Base-by-base conservation (phyloP, 2,797 vertebrate species). In the Sparidentex hasta region DNA sequence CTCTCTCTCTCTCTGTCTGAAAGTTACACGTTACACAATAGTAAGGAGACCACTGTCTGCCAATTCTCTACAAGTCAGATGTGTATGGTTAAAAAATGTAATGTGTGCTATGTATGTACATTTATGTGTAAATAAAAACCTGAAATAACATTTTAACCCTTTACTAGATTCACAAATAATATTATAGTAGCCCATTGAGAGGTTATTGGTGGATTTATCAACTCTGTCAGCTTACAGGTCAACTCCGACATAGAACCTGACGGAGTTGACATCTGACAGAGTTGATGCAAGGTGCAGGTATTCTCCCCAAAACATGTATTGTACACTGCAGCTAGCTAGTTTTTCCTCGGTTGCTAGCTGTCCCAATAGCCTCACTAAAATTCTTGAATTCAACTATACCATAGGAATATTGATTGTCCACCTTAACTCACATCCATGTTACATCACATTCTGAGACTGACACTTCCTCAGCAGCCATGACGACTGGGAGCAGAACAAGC, bases 261-360 rank as follows among this genome's bases (percentile, higher is more conserved):
- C n/a, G 27, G 27, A 27, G 27, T 27, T 27, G 27, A 27, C 27
- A 4, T 27, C 43, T 44, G 11, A 44, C 43, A 1, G 11, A 27
- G 27, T 27, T 27, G 27, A 27, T 4, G 41, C 16, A 47, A 25
- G 3, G 17, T n/a, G 16, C 14, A 27, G 29, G 25, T 56, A 0
- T 56, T 29, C 23, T 13, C 14, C 2, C 14, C 4, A 17, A 55
- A 55, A 55, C 21, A 52, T 27, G 27, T 27, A 27, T 27, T 27
- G 27, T 27, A 55, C 25, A 55, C 54, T 55, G 54, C 14, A 55
- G 54, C 25, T 27, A 55, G 54, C 54, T 55, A 17, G 54, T 17
- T 63, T 63, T 25, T 63, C 14, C 13, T 9, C 41, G 11, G 9
- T 64, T 48, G 62, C 23, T 64, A 64, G 62, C 62, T 64, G 21